Evolutionary conservation across 2,797 vertebrate species (phyloP), one percentile per base, ranked within the genome.

Genomic region (Odontamblyopus rebecca): DNA sequence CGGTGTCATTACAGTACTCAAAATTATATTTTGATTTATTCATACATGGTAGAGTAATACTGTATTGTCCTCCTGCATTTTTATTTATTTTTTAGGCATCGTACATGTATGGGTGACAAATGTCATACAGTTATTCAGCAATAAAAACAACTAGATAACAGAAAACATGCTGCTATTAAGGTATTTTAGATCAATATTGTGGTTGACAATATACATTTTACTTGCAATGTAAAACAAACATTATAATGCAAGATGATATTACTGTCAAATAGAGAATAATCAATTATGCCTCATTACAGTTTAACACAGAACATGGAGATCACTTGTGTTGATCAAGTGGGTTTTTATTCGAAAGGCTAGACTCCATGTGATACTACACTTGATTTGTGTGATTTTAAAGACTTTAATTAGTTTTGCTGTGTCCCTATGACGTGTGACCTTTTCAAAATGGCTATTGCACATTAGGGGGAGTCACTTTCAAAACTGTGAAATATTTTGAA

Each of bases 351-450:
- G 6, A 72, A 65, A 67, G 4, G 19, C 66, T 67, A 54, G 68
- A n/a, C 54, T 72, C 7, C 67, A 32, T 69, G 75, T 67, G 23
- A 2, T 77, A 61, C 68, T 53, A 61, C 19, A 57, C 32, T 51
- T 41, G 6, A 2, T 32, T 1, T 35, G 60, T 50, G n/a, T 70
- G 23, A 75, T 78, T 71, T 72, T 72, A 4, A 44, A 67, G 73
- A 76, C 54, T 74, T 77, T 29, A 81, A 83, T 82, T 68, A 78
- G 61, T 71, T 53, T n/a, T 63, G 48, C 5, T 41, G 57, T n/a
- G 29, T 8, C 57, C 29, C 19, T 68, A 69, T 48, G 71, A 66
- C 70, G 71, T 54, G 61, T 57, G 67, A 75, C 72, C 70, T 83
- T 79, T 81, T 32, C 38, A 61, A 18, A 65, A 32, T 48, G 56